phyloP scores from a whole-genome alignment of 2,113 vertebrate species.

The Pangasianodon hypophthalmus region DNA sequence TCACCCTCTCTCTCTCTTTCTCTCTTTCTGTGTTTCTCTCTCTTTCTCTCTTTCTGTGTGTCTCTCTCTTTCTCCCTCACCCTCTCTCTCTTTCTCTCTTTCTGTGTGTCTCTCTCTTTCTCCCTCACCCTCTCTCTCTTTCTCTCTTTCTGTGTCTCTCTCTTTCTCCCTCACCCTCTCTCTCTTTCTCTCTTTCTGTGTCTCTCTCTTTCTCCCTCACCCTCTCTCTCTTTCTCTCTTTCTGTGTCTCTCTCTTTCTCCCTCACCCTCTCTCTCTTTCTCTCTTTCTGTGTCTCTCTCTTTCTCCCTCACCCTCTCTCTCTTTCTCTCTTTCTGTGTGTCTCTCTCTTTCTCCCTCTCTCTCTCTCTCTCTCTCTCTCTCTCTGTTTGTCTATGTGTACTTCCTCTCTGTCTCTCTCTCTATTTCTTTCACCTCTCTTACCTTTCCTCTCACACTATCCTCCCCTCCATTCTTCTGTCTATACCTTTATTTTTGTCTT shows the following conservation, averaged over 20 bases:
- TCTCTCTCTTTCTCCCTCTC: too few relatives aligned
- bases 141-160: neutral
- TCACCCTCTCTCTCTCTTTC: conserved; percentile 11
- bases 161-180: conserved; percentile 13
- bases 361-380: too few relatives aligned
- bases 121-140: conserved; percentile 14
- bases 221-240: neutral
- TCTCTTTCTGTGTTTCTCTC: neutral
- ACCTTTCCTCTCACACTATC: neutral
- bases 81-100: neutral
- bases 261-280: neutral
- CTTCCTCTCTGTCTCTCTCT: too few relatives aligned
- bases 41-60: too few relatives aligned
- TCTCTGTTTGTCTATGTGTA: too few relatives aligned
- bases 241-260: conserved; percentile 10
- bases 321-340: neutral
- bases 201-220: neutral
- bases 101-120: neutral
- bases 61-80: conserved; percentile 23
- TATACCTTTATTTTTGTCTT: too few relatives aligned
- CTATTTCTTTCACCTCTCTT: neutral
- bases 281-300: neutral
- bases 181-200: neutral
- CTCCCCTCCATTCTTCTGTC: neutral
- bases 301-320: conserved; percentile 1